Evolutionary conservation across 35 echinoderm and acorn worm species (phyloP), one percentile per base, ranked within the genome.

Genomic region (Stichopus chloronotus): DNA sequence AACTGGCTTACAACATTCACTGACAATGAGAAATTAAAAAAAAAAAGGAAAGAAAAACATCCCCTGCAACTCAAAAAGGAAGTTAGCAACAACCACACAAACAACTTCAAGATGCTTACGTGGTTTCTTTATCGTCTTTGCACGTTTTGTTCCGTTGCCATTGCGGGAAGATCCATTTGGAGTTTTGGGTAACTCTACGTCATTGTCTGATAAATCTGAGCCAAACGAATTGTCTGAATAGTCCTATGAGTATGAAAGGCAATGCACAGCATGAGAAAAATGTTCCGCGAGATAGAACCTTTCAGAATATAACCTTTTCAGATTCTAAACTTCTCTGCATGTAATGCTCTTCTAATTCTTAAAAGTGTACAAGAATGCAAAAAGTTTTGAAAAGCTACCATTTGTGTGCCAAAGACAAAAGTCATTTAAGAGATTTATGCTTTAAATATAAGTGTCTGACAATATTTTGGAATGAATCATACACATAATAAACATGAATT

Each of bases 171-270:
- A 24, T 88, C 58, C 58, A 71, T n/a, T 88, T 88, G 30, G 86
- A 25, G 57, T 60, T 16, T 25, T 8, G 9, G 86, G 86, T 30
- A 88, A 59, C 58, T 88, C 86, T 65, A 88, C 86, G 65, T 88
- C 57, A 63, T 83, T 57, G 52, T 88, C 86, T 23, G 86, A 65
- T 88, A 88, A 63, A 63, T 88, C 86, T 0, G 86, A 88, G n/a
- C 23, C 58, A 88, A 14, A 61, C 11, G 86, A 65, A 61, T 59
- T 88, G 58, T 88, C 86, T 11, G 86, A 88, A 24, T 23, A 59
- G 57, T 65, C 57, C 86, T 88, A 58, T 8, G 11, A 65, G 58
- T 6, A 88, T 22, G 30, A 56, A 58, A 24, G 57, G 4, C 55
- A 24, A 55, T 16, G n/a, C 19, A n/a, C 76, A 78, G 1, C 65